Conservation (phyloP, 2,888 invertebrate species). For the Tenthredo mesomela region DNA sequence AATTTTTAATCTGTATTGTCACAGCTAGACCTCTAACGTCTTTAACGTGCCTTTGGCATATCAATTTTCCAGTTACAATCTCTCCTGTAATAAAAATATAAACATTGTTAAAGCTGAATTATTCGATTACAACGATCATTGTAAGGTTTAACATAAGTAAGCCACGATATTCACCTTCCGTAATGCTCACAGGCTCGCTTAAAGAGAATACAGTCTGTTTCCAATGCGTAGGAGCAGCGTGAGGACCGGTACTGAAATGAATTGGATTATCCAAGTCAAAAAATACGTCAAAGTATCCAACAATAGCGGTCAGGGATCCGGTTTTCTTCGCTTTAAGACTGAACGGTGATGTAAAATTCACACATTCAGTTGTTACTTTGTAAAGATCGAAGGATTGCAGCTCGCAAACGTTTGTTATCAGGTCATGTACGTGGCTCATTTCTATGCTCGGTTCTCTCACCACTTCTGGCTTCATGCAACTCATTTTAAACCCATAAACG, state of each 20-base stretch:
- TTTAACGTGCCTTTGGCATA: slow-evolving; percentile 86
- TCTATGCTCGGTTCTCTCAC: slow-evolving; percentile 88
- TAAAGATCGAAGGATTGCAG: slow-evolving; percentile 84
- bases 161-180: slow-evolving; percentile 80
- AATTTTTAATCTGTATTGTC: slow-evolving; percentile 81
- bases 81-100: slow-evolving; percentile 79
- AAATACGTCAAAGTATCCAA: slow-evolving; percentile 95
- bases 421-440: slow-evolving; percentile 76
- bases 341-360: slow-evolving; percentile 87
- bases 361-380: slow-evolving; percentile 85
- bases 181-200: slow-evolving; percentile 85
- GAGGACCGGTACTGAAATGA: slow-evolving; percentile 89
- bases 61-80: slow-evolving; percentile 84
- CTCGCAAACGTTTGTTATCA: slow-evolving; percentile 72
- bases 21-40: slow-evolving; percentile 88
- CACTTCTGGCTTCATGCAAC: slow-evolving; percentile 91
- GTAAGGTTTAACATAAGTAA: background rate
- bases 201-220: slow-evolving; percentile 95
- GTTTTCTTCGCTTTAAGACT: slow-evolving; percentile 82
- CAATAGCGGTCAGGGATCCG: slow-evolving; percentile 88
- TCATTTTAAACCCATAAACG: slow-evolving; percentile 97
- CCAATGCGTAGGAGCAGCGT: slow-evolving; percentile 91
- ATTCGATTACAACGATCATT: background rate
- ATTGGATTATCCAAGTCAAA: slow-evolving; percentile 84
- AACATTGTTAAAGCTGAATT: background rate